Evolutionary conservation across 2,113 vertebrate genomes (phyloP).

Genomic region (Zeus faber): DNA sequence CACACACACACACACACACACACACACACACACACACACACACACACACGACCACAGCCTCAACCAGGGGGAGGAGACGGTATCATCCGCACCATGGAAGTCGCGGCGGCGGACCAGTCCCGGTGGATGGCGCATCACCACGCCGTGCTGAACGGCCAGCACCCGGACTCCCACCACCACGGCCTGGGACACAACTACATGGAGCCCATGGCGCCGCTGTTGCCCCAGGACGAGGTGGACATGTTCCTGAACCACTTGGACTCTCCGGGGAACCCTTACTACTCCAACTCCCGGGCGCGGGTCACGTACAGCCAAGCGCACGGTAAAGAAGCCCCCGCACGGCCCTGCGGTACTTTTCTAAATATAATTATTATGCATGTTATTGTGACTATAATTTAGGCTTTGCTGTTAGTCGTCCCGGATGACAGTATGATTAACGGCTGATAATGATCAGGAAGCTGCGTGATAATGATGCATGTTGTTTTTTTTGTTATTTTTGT

Average conservation of each 20-base stretch:
- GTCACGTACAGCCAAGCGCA: constrained; percentile 98
- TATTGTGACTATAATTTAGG: not conserved
- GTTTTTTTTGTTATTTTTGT: no score
- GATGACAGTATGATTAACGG: no score
- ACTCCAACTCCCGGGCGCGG: constrained; percentile 90
- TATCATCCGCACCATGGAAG: constrained; percentile 79
- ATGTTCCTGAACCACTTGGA: constrained; percentile 99
- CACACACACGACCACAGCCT: no score
- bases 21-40: no score
- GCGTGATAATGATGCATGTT: not conserved
- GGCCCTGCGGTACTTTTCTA: not conserved
- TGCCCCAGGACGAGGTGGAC: constrained; percentile 98
- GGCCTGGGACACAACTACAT: constrained; percentile 96
- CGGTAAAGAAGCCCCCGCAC: constrained; percentile 73
- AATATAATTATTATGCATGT: not conserved
- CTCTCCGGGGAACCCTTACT: constrained; percentile 96
- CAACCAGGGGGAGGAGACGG: constrained; percentile 16
- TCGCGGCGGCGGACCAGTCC: constrained; percentile 92
- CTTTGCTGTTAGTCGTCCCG: not conserved
- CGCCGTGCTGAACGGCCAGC: constrained; percentile 93
- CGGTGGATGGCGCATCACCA: constrained; percentile 99
- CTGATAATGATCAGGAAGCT: no score
- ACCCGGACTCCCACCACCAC: constrained; percentile 95
- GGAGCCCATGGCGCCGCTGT: constrained; percentile 93
- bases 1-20: no score